These are phyloP conservation scores for Philaethria dido DNA, from an alignment of 2,888 invertebrate genomes.

Conservation along the genomic window DNA sequence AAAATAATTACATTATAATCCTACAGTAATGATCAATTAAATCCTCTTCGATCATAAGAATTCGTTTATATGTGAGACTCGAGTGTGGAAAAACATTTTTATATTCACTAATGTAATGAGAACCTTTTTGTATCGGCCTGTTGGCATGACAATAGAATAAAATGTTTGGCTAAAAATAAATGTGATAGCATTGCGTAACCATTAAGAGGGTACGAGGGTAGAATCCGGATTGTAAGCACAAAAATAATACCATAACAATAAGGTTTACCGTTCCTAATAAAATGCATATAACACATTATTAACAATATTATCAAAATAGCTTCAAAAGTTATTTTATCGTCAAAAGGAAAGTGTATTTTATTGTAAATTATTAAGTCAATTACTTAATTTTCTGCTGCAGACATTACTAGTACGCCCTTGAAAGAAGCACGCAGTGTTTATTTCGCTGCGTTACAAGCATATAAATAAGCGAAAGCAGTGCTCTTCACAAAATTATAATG, in stretches of 20 bases:
- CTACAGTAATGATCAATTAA: conserved; percentile 50
- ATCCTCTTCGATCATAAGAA: conserved; percentile 40
- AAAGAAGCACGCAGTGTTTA: conserved; percentile 21
- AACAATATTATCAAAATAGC: not conserved
- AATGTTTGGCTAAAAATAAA: conserved; percentile 18
- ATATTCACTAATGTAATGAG: conserved; percentile 5
- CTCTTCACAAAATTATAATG: conserved; percentile 57
- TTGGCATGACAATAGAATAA: conserved; percentile 6
- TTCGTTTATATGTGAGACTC: conserved; percentile 4
- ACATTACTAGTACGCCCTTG: conserved; percentile 29
- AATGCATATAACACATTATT: not conserved
- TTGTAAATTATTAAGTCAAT: not conserved
- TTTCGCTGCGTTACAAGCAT: conserved; percentile 43
- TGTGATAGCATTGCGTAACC: conserved; percentile 52
- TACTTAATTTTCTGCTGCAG: conserved; percentile 12
- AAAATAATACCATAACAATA: conserved; percentile 30
- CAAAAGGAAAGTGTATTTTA: not conserved
- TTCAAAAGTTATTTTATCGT: not conserved
- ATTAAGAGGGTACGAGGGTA: conserved; percentile 58
- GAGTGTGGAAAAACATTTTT: not conserved
- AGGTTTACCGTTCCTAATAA: conserved; percentile 1
- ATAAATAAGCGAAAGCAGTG: conserved; percentile 57
- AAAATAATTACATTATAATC: conserved; percentile 17
- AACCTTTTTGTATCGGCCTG: conserved; percentile 7
- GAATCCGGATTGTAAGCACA: conserved; percentile 48